Conservation (phyloP, 2,113 vertebrate species). For the Cottus gobio region DNA sequence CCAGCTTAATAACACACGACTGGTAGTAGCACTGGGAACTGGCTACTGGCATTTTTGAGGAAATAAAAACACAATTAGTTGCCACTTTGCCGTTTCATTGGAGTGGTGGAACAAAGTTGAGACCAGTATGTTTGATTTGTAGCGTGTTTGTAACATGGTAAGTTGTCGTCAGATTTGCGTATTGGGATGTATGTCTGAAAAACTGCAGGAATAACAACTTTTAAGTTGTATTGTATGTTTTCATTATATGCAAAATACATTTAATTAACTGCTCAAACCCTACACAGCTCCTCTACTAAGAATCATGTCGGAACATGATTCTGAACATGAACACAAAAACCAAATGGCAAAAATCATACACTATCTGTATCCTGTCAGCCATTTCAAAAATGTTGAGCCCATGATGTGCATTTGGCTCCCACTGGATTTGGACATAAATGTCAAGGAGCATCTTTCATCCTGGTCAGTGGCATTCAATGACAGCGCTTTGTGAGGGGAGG, state of each 20-base stretch:
- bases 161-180: too few species aligned
- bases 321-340: background rate
- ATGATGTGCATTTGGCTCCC: constrained; percentile 33
- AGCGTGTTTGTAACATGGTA: background rate
- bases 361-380: background rate
- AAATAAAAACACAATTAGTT: background rate
- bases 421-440: constrained; percentile 48
- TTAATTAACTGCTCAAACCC: background rate
- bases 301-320: background rate
- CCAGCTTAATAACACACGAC: background rate
- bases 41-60: background rate
- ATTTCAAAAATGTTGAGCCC: constrained; percentile 19
- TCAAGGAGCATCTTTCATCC: constrained; percentile 55
- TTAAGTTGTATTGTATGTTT: too few species aligned
- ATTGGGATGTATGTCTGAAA: too few species aligned
- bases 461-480: constrained; percentile 33
- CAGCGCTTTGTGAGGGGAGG: constrained; percentile 17
- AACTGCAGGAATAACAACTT: too few species aligned
- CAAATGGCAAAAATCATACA: background rate
- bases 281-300: background rate
- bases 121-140: background rate
- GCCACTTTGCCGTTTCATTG: background rate
- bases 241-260: too few species aligned
- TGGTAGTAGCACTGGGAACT: background rate
- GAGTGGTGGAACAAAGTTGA: background rate